phyloP scores from a whole-genome alignment of 2,888 invertebrate species.

The Apotomis betuletana region DNA sequence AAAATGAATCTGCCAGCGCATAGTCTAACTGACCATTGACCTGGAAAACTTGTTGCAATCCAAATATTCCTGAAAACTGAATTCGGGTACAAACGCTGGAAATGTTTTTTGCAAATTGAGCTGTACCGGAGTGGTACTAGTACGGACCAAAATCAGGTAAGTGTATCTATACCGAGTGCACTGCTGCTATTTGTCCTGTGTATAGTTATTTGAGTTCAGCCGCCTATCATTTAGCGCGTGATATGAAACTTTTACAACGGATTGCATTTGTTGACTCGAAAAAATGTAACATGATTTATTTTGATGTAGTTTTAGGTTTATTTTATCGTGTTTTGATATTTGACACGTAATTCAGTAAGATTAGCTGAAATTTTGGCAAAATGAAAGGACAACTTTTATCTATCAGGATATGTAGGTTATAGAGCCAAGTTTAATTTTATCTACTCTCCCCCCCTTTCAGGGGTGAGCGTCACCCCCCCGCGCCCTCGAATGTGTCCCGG shows the following conservation, averaged over 20 bases:
- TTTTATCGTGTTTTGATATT: neutral
- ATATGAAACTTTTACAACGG: neutral
- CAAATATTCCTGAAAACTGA: constrained; percentile 24
- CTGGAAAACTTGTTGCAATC: constrained; percentile 31
- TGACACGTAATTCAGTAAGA: no score
- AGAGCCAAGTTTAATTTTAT: no score
- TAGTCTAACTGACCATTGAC: constrained; percentile 22
- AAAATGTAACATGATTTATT: neutral
- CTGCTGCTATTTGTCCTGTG: neutral
- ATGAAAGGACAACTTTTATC: no score
- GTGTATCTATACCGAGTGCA: neutral
- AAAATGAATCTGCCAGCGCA: constrained; percentile 5
- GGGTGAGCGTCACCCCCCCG: no score
- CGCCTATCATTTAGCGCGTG: neutral
- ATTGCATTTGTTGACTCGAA: neutral
- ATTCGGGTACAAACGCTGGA: neutral
- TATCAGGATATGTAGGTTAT: no score
- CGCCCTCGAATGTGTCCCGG: no score
- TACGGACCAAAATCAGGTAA: neutral
- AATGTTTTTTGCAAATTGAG: constrained; percentile 23
- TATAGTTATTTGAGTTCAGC: neutral
- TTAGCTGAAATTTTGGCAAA: no score
- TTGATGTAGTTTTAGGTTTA: no score
- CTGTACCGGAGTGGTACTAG: neutral
- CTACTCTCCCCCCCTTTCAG: no score